Conservation (phyloP, 2,113 vertebrate genomes). For the Marcusenius ussheri region DNA sequence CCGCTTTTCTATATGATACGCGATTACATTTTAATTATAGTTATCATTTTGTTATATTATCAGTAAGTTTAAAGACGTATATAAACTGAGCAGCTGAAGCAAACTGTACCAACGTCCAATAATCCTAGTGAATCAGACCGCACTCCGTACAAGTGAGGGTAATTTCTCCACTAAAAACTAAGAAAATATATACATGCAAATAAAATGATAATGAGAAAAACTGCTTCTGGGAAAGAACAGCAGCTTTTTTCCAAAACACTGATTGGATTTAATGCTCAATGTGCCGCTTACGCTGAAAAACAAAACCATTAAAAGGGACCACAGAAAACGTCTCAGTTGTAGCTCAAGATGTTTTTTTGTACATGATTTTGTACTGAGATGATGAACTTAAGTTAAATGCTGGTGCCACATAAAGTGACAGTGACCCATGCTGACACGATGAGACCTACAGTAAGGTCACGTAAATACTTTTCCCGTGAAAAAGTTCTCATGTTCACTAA, state of each 20-base stretch:
- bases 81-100: neutral
- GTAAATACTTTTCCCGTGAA: neutral
- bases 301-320: neutral
- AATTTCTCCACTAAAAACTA: neutral
- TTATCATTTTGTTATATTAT: neutral
- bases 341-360: neutral
- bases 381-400: neutral
- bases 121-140: neutral
- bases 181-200: neutral
- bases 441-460: neutral
- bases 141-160: neutral
- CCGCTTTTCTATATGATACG: neutral
- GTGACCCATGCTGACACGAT: neutral
- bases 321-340: neutral
- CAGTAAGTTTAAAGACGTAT: neutral
- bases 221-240: neutral
- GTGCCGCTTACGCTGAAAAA: neutral
- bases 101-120: neutral
- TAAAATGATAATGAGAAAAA: neutral
- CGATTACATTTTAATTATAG: neutral
- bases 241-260: slow-evolving; percentile 7
- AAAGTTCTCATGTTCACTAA: neutral
- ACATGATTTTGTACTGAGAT: neutral
- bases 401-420: neutral
- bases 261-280: neutral